Evolutionary conservation across 2,113 vertebrate genomes (phyloP).

Genomic region (Rattus rattus): DNA sequence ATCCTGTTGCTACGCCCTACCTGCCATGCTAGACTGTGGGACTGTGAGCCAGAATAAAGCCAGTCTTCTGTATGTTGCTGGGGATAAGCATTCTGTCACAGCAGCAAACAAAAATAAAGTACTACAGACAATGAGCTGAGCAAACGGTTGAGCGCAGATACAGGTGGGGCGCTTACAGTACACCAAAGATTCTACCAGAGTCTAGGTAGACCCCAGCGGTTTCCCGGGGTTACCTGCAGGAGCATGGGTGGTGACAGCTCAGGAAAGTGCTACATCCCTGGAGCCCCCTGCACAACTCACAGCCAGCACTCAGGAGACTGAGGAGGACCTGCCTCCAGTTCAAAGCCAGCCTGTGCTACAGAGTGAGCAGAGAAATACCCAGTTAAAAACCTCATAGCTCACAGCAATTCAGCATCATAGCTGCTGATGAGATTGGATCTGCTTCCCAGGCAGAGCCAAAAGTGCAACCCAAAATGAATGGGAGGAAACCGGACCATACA

Average conservation of each 20-base stretch:
- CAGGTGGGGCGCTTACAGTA: no score
- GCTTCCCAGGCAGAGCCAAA: background rate
- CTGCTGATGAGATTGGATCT: background rate
- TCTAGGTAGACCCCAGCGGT: background rate
- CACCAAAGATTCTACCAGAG: background rate
- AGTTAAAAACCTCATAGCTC: background rate
- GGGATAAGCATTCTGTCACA: background rate
- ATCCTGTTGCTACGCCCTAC: background rate
- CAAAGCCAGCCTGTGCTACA: background rate
- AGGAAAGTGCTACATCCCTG: background rate
- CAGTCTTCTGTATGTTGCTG: background rate
- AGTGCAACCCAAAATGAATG: background rate
- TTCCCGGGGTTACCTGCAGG: background rate
- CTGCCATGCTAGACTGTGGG: background rate
- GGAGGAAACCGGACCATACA: background rate
- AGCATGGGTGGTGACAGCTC: background rate
- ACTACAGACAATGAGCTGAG: background rate
- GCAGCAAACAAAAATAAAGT: background rate
- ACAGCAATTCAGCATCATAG: background rate
- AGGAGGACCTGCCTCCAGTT: background rate
- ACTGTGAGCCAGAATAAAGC: background rate
- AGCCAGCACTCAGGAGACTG: background rate
- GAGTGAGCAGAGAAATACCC: background rate
- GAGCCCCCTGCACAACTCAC: background rate
- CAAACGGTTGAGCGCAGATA: background rate